Conservation (phyloP, 2,113 vertebrate genomes). For the Pycnonotus jocosus region DNA sequence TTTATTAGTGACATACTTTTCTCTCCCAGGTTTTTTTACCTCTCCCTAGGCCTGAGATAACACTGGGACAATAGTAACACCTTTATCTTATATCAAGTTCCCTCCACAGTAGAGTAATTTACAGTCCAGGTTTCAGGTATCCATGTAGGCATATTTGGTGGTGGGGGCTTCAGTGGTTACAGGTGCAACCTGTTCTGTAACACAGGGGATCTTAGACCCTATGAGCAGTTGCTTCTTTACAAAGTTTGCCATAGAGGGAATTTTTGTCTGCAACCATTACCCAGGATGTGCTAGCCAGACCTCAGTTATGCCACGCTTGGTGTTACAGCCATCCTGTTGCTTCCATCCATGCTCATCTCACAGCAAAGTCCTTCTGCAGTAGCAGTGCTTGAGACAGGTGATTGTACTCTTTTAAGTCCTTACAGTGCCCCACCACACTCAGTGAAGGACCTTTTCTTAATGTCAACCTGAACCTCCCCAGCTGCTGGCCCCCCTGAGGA, state of each 20-base stretch:
- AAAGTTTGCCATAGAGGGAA: neutral
- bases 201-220: neutral
- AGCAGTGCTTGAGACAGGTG: neutral
- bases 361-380: neutral
- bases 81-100: neutral
- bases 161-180: neutral
- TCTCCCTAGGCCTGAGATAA: neutral
- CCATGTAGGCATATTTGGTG: fast-evolving
- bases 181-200: neutral
- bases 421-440: neutral
- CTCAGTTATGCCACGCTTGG: neutral
- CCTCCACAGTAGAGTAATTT: neutral
- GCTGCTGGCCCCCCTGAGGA: neutral
- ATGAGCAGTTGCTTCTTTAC: neutral
- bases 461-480: neutral
- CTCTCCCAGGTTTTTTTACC: neutral
- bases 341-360: neutral
- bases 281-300: neutral
- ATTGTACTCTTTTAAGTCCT: neutral
- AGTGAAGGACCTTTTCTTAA: neutral
- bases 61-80: neutral
- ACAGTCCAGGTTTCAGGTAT: neutral
- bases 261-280: neutral
- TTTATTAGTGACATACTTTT: neutral
- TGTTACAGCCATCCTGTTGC: neutral